Evolutionary conservation across 2,113 vertebrate species (phyloP).

Genomic region (Periophthalmus modestus): DNA sequence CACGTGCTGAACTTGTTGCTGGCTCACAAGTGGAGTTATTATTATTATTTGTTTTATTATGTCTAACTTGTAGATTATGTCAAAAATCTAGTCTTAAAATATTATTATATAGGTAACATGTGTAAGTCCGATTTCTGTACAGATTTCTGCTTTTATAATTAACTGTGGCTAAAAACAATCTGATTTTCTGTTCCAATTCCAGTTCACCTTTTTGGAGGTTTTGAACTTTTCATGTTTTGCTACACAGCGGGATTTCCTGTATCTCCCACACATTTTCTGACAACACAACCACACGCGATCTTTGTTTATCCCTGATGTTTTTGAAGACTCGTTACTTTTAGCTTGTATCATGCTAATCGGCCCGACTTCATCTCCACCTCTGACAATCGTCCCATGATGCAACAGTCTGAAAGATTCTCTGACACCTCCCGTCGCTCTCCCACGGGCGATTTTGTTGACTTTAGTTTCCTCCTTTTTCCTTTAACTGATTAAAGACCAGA

Average conservation of each 20-base stretch:
- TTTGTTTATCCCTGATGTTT: neutral
- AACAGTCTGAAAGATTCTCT: conserved; percentile 43
- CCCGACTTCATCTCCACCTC: neutral
- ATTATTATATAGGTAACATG: too few species aligned
- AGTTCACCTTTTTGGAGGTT: neutral
- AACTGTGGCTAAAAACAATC: too few species aligned
- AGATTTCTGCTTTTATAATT: too few species aligned
- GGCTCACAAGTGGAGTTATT: too few species aligned
- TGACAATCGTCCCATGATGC: conserved; percentile 41
- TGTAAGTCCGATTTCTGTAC: too few species aligned
- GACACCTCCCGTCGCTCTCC: conserved; percentile 20
- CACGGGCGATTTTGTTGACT: conserved; percentile 8
- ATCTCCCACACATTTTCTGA: neutral
- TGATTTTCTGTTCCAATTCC: too few species aligned
- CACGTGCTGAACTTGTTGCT: too few species aligned
- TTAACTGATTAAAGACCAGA: conserved; percentile 35
- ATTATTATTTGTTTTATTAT: too few species aligned
- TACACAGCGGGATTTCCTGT: neutral
- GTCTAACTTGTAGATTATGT: too few species aligned
- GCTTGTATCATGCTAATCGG: neutral
- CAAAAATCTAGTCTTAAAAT: too few species aligned
- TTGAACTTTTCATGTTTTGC: neutral
- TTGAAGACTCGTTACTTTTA: neutral
- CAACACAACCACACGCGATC: neutral
- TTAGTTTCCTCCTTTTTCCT: neutral